Conservation (phyloP, 2,797 vertebrate genomes). For the Sebastes hopkinsi region DNA sequence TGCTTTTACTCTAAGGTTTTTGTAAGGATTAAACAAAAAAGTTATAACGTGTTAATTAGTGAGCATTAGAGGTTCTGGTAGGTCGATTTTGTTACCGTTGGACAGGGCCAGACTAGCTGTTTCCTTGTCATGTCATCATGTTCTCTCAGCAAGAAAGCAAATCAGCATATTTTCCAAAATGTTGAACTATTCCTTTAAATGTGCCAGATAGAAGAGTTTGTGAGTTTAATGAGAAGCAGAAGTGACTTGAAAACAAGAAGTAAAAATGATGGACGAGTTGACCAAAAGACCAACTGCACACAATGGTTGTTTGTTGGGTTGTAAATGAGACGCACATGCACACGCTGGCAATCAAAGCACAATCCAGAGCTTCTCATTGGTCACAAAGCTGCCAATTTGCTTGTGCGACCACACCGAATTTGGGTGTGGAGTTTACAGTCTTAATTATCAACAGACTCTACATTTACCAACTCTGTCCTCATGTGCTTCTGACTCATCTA, state of each 20-base stretch:
- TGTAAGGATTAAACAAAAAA: neutral
- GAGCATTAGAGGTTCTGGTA: no score
- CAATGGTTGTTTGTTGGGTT: neutral
- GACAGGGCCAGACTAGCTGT: neutral
- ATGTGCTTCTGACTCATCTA: conserved; percentile 4
- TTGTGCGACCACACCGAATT: neutral
- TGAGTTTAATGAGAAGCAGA: neutral
- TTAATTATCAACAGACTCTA: neutral
- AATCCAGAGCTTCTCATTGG: neutral
- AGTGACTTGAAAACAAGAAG: neutral
- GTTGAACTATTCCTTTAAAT: neutral
- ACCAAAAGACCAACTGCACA: neutral
- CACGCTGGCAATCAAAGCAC: neutral
- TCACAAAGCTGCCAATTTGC: neutral
- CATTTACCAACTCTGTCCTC: neutral
- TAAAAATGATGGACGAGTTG: neutral
- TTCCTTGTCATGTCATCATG: neutral
- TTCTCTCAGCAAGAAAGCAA: neutral
- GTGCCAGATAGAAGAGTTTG: neutral
- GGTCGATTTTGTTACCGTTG: neutral
- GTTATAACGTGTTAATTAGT: no score
- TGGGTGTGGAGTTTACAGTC: neutral
- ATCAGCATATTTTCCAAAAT: neutral
- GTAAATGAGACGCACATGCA: neutral
- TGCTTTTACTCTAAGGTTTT: neutral